These are phyloP conservation scores for Phoeniculus purpureus DNA, from an alignment of 2,797 vertebrate genomes.

Conservation along the genomic window DNA sequence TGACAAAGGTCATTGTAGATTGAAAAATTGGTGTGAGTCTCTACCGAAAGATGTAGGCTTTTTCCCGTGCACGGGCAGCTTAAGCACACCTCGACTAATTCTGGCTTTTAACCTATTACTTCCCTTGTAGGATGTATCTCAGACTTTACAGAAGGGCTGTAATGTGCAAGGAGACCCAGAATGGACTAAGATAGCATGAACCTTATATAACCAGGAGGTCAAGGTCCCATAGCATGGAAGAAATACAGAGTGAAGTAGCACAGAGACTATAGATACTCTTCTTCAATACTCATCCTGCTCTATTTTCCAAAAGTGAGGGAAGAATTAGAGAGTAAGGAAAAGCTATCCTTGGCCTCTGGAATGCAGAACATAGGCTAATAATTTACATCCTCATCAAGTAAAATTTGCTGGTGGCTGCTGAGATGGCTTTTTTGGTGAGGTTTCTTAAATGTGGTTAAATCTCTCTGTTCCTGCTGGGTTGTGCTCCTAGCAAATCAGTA, in stretches of 20 bases:
- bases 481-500: neutral
- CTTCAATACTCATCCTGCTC: neutral
- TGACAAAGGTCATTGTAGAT: neutral
- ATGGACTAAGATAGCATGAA: neutral
- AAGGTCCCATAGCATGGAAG: neutral
- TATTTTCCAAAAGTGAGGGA: neutral
- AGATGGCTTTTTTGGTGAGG: neutral
- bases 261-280: neutral
- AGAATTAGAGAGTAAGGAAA: conserved; percentile 10
- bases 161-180: neutral
- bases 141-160: neutral
- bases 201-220: neutral
- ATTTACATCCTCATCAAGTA: neutral
- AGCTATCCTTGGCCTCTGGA: neutral
- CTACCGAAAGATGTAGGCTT: neutral
- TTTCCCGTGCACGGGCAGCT: neutral
- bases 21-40: neutral
- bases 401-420: conserved; percentile 29
- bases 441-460: conserved; percentile 24
- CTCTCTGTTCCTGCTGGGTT: neutral
- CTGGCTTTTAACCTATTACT: neutral
- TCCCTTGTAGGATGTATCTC: neutral
- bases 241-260: neutral
- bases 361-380: neutral
- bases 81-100: neutral